Evolutionary conservation across 2,797 vertebrate species (phyloP), one percentile per base, ranked within the genome.

Genomic region (Brotula barbata): DNA sequence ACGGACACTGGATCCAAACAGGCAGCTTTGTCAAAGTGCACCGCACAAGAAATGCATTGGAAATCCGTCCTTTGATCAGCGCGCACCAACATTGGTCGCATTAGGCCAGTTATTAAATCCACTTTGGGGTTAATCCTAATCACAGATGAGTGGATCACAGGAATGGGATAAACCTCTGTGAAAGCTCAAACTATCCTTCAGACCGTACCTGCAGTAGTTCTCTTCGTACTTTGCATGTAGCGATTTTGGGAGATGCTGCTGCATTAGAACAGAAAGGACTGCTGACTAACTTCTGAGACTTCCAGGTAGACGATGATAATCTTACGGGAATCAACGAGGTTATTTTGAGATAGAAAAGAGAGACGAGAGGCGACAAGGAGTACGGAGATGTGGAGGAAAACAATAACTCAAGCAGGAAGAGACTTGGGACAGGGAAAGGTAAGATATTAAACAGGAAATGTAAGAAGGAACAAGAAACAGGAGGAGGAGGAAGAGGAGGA

Each of bases 111-210:
- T 79, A 79, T 89, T 85, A 86, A 89, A 85, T 76, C 86, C 82
- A 85, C 72, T 73, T 77, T 58, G 6, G 70, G 85, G 82, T 89
- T 89, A 88, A 89, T 85, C 84, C 82, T 17, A 17, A 67, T 71
- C 73, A 85, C 81, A 77, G 80, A 41, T 59, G 57, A 85, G 66
- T 68, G 68, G 45, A 69, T 85, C 55, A 48, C 74, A 83, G 80
- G 82, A 90, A 87, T 81, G 78, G 31, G 41, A 68, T 73, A 37
- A 80, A 78, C 51, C 64, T 57, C 53, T n/a, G n/a, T n/a, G n/a
- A n/a, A n/a, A n/a, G n/a, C n/a, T n/a, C n/a, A n/a, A n/a, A n/a
- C n/a, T n/a, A n/a, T n/a, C n/a, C n/a, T n/a, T n/a, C n/a, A n/a
- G n/a, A n/a, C n/a, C n/a, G n/a, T n/a, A n/a, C 48, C 31, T 51